Conservation (phyloP, 2,113 vertebrate genomes). For the Oplegnathus fasciatus region DNA sequence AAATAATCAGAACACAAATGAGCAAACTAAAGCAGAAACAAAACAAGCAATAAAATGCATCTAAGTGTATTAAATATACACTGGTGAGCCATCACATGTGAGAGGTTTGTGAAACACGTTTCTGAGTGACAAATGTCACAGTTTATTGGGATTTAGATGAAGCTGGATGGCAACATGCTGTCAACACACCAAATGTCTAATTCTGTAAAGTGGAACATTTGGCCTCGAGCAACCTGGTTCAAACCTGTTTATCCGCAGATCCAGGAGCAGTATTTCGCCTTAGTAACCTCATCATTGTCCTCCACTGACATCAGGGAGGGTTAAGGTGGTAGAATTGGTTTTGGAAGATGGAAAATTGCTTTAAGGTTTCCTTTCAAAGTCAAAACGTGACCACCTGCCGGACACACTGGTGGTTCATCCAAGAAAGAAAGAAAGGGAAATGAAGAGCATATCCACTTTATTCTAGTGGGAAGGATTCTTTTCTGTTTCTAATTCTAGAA, state of each 20-base stretch:
- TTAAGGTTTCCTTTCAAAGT: slow-evolving; percentile 18
- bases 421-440: neutral
- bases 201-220: slow-evolving; percentile 61
- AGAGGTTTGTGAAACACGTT: neutral
- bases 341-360: slow-evolving; percentile 40
- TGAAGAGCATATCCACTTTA: neutral
- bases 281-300: slow-evolving; percentile 63
- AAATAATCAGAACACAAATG: neutral
- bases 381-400: slow-evolving; percentile 1
- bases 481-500: neutral
- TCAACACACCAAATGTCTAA: slow-evolving; percentile 44
- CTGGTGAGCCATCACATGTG: neutral
- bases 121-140: slow-evolving; percentile 10
- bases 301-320: slow-evolving; percentile 35
- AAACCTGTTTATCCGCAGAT: slow-evolving; percentile 71
- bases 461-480: neutral
- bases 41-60: neutral
- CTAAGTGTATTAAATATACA: neutral
- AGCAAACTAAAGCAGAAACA: neutral
- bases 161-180: slow-evolving; percentile 30
- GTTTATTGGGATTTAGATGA: slow-evolving; percentile 57
- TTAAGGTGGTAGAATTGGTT: slow-evolving; percentile 33
- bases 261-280: slow-evolving; percentile 64
- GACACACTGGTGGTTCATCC: neutral
- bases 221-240: slow-evolving; percentile 36